Evolutionary conservation across 2,888 invertebrate species (phyloP), one percentile per base, ranked within the genome.

Genomic region (Malacosoma neustria): DNA sequence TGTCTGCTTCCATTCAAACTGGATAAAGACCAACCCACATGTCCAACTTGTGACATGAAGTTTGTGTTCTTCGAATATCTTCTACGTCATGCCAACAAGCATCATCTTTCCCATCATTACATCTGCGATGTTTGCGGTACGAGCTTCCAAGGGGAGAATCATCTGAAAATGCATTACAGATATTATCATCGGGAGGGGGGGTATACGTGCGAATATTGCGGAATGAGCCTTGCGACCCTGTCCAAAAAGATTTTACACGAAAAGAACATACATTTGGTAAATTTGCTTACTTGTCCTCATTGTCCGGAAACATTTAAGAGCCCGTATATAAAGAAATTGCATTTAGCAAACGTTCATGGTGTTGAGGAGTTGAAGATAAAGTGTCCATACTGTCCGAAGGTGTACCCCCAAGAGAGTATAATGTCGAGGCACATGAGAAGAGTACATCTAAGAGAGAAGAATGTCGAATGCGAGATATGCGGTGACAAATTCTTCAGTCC

Each of bases 361-460:
- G 71, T 82, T 0, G 82, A 82, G 34, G 84, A 84, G 41, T 40
- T 85, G n/a, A 81, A 72, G 43, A 77, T 85, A 3, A 79, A 79
- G 37, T 85, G 84, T 30, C 81, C 79, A 0, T 74, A 74, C 35
- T 81, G 89, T 58, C 72, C 87, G 32, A 84, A 80, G 50, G 69
- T 85, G 0, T 85, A 69, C 29, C 81, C 82, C 0, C 81, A 82
- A 43, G 88, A 88, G 57, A 88, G 89, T 33, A 88, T 89, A 1
- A 80, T 89, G 68, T 89, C 88, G 0, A 71, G 89, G 32, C 89
- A 89, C 39, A 88, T 89, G 88, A 79, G 89, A 32, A 72, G 88
- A 1, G 88, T 89, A 0, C 89, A 89, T 50, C 69, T 89, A 3
- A 54, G 75, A 35, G 82, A 85, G 43, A 81, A 80, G 36, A 84